Percentiles rank a stretch among this genome's conserved stretches.
These are phyloP conservation scores for Setophaga petechia DNA, from an alignment of 2,113 vertebrate genomes.

Conservation along the genomic window DNA sequence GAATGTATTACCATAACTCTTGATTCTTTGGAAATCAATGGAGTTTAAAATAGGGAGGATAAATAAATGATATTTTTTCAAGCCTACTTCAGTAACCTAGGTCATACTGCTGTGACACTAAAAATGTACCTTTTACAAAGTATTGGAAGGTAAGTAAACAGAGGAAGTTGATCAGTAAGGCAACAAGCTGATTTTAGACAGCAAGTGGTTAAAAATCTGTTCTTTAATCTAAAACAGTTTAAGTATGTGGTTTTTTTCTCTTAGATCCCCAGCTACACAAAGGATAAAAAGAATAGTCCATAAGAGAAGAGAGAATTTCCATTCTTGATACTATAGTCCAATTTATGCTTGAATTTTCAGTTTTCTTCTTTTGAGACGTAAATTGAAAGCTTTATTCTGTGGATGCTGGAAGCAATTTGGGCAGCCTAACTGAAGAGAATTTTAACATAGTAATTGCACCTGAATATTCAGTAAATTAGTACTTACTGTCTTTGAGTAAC, in stretches of 20 bases:
- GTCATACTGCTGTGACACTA: not conserved
- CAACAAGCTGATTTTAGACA: not conserved
- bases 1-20: not conserved
- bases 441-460: not conserved
- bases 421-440: not conserved
- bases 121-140: not conserved
- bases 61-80: not conserved
- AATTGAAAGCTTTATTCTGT: not conserved
- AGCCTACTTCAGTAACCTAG: not conserved
- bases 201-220: not conserved
- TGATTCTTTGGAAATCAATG: not conserved
- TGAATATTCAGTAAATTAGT: not conserved
- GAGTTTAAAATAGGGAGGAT: not conserved
- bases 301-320: not conserved
- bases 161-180: not conserved
- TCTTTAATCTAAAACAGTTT: not conserved
- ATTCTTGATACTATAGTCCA: not conserved
- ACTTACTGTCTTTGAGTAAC: not conserved
- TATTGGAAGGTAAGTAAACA: not conserved
- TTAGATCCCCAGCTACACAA: not conserved
- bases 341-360: not conserved
- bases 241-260: accelerated
- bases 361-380: not conserved
- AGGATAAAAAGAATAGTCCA: not conserved
- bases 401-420: not conserved